Percentiles rank a stretch among this genome's conserved stretches.
These are phyloP conservation scores for Ondatra zibethicus DNA, from an alignment of 2,113 vertebrate species.

Conservation along the genomic window DNA sequence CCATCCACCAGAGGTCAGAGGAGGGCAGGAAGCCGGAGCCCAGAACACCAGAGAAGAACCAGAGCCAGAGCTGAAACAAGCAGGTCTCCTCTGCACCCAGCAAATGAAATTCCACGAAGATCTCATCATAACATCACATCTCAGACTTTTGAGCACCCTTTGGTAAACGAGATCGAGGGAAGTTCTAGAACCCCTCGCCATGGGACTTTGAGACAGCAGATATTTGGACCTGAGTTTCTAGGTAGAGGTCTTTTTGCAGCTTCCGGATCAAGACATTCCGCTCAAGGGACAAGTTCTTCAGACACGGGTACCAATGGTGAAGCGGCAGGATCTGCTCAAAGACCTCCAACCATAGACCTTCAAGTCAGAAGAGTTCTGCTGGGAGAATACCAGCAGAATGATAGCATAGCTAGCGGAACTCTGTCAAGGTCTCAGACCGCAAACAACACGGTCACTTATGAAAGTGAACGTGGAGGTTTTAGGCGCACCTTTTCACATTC, in stretches of 20 bases:
- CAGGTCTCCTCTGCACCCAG: slow-evolving; percentile 93
- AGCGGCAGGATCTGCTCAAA: slow-evolving; percentile 87
- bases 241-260: slow-evolving; percentile 84
- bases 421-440: slow-evolving; percentile 97
- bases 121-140: slow-evolving; percentile 87
- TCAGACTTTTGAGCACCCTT: slow-evolving; percentile 87
- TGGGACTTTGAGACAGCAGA: slow-evolving; percentile 92
- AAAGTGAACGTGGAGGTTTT: slow-evolving; percentile 95
- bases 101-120: slow-evolving; percentile 89
- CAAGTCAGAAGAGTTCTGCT: slow-evolving; percentile 97
- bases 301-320: slow-evolving; percentile 86
- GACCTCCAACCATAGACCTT: slow-evolving; percentile 97
- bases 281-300: slow-evolving; percentile 85
- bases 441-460: slow-evolving; percentile 97
- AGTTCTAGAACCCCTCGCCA: slow-evolving; percentile 98
- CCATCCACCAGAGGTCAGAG: slow-evolving; percentile 95
- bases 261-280: slow-evolving; percentile 84
- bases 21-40: slow-evolving; percentile 95
- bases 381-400: slow-evolving; percentile 95
- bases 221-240: slow-evolving; percentile 85
- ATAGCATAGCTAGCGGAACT: slow-evolving; percentile 98
- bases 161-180: slow-evolving; percentile 91
- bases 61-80: slow-evolving; percentile 95
- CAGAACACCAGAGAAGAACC: slow-evolving; percentile 92
- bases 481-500: slow-evolving; percentile 97